Conservation (phyloP, 1,140 invertebrate genomes). For the Eumaeus atala region DNA sequence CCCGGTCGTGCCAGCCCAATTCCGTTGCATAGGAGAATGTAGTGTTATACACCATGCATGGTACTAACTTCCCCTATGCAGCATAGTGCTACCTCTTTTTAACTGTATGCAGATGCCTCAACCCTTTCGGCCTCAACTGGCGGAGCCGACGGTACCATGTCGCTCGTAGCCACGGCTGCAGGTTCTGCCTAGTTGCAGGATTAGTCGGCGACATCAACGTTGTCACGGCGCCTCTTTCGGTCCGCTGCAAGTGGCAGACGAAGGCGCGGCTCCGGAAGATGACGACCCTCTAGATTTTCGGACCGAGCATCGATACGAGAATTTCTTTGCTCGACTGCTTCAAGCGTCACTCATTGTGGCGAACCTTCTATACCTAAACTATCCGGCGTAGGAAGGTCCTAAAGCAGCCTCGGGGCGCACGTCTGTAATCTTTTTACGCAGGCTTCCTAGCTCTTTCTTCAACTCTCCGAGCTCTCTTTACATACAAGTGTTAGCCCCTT, state of each 20-base stretch:
- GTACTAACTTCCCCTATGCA: no score
- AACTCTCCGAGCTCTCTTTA: no score
- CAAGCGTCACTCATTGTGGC: conserved; percentile 12
- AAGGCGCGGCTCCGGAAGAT: not conserved
- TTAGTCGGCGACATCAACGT: not conserved
- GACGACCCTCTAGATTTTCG: not conserved
- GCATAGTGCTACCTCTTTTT: no score
- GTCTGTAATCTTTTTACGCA: no score
- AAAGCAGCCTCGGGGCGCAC: no score
- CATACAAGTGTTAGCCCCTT: no score
- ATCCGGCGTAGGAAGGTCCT: no score
- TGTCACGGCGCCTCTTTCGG: not conserved
- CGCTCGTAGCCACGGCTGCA: not conserved
- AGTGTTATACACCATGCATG: no score
- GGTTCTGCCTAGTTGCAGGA: no score
- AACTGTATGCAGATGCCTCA: not conserved
- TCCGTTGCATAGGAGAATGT: no score
- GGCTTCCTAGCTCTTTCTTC: no score
- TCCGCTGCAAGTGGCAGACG: conserved; percentile 14
- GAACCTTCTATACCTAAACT: no score
- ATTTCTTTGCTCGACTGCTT: not conserved
- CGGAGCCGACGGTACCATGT: not conserved
- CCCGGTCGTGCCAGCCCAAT: not conserved
- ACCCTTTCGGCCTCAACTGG: not conserved
- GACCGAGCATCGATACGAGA: not conserved